Evolutionary conservation across 2,888 invertebrate species (phyloP), one percentile per base, ranked within the genome.

Genomic region (Caenorhabditis angaria): DNA sequence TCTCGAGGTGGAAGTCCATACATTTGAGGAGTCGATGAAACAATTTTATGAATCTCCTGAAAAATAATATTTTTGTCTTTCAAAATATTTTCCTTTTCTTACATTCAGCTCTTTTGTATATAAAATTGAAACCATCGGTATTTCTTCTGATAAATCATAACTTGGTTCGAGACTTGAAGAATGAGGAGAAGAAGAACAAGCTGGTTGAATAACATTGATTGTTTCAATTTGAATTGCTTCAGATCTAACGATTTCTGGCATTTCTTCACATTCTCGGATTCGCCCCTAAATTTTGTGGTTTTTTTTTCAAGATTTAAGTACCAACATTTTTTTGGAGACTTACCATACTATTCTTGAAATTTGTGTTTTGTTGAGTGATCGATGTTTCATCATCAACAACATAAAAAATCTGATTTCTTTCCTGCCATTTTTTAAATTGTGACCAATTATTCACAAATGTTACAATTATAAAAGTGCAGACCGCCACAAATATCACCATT

Each of bases 311-410:
- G n/a, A n/a, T n/a, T n/a, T 6, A 41, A 41, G 18, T 3, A 12
- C 14, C 10, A 41, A 18, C 18, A 12, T 18, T 41, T 2, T 41
- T 12, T 41, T 12, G 18, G 18, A 41, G 3, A 14, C 41, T 14
- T 41, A 41, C 41, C 41, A 41, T 18, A 12, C 14, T n/a, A n/a
- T n/a, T n/a, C n/a, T n/a, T n/a, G n/a, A n/a, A n/a, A n/a, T n/a
- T n/a, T n/a, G n/a, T n/a, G n/a, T n/a, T n/a, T n/a, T n/a, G 72
- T 54, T 65, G 71, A 22, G 68, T 75, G 20, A 70, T 41, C 27
- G 72, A 75, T 20, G 63, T 63, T 20, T 77, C 77, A n/a, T 67
- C 71, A 25, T 77, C 77, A 14, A 77, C 67, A n/a, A 77, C 75
- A 54, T 61, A 67, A 27, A 65, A 56, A 3, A 69, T 54, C 70